Conservation (phyloP, 2,888 invertebrate species). For the Tuberolachnus salignus region DNA sequence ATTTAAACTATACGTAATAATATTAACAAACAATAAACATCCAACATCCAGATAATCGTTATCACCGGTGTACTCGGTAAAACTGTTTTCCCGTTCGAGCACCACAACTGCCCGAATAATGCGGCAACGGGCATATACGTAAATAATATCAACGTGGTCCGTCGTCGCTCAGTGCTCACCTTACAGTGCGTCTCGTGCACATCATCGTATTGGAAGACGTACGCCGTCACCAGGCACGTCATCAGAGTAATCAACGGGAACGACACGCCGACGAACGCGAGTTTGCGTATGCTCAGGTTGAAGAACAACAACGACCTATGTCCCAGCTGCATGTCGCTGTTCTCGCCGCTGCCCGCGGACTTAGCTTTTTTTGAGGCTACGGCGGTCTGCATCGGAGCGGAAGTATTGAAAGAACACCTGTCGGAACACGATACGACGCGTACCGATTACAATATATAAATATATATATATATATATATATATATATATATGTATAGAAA, state of each 20-base stretch:
- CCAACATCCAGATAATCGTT: too few relatives aligned
- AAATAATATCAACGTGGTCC: too few relatives aligned
- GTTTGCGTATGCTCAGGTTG: slow-evolving; percentile 73
- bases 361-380: background rate
- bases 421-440: background rate
- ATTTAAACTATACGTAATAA: too few relatives aligned
- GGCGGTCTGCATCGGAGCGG: too few relatives aligned
- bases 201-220: slow-evolving; percentile 89
- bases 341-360: background rate
- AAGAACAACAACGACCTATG: slow-evolving; percentile 38
- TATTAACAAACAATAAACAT: too few relatives aligned
- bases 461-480: too few relatives aligned
- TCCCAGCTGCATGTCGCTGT: background rate
- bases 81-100: too few relatives aligned
- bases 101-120: too few relatives aligned
- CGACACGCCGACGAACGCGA: slow-evolving; percentile 82
- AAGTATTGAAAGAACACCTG: background rate
- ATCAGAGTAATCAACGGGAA: slow-evolving; percentile 84
- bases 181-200: slow-evolving; percentile 94
- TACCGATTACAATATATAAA: too few relatives aligned
- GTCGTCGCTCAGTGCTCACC: slow-evolving; percentile 68
- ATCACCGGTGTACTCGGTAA: too few relatives aligned
- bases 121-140: too few relatives aligned
- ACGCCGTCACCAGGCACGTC: slow-evolving; percentile 86
- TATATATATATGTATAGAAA: background rate